These are phyloP conservation scores for Poeciliopsis gracilis DNA, from an alignment of 2,797 vertebrate species.

Conservation along the genomic window DNA sequence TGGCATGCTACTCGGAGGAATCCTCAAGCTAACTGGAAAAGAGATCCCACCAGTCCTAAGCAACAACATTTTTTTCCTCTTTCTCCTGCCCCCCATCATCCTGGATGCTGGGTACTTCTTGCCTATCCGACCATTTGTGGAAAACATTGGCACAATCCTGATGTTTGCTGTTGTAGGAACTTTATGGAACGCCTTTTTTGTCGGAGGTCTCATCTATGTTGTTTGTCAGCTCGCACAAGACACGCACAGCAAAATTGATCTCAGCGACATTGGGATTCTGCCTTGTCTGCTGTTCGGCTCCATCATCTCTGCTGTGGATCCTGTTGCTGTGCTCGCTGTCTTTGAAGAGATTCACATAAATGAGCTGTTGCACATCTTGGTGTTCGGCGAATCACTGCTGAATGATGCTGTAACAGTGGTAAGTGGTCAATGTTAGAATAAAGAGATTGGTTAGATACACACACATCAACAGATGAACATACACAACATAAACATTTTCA, in stretches of 20 bases:
- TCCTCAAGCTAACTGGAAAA: constrained; percentile 90
- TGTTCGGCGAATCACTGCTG: constrained; percentile 96
- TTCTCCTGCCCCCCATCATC: constrained; percentile 96
- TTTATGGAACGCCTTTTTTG: constrained; percentile 95
- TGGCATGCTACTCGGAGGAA: constrained; percentile 91
- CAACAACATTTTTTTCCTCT: constrained; percentile 91
- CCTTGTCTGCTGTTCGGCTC: constrained; percentile 92
- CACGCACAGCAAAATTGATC: neutral
- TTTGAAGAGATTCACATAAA: constrained; percentile 99
- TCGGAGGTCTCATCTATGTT: constrained; percentile 88
- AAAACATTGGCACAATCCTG: constrained; percentile 97
- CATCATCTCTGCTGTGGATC: constrained; percentile 97
- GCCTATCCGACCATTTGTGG: constrained; percentile 92
- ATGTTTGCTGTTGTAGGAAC: constrained; percentile 97
- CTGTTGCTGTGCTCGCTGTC: constrained; percentile 95
- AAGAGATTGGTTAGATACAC: neutral
- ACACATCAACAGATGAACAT: neutral
- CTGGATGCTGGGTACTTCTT: constrained; percentile 98
- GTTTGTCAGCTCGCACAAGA: constrained; percentile 87
- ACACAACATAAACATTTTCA: neutral
- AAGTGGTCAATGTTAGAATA: constrained; percentile 42
- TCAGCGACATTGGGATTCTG: constrained; percentile 83
- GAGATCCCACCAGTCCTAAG: constrained; percentile 84
- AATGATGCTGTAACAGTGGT: constrained; percentile 98
- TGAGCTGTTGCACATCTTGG: constrained; percentile 95